These are phyloP conservation scores for Labia minor DNA, from an alignment of 2,888 invertebrate species.

Conservation along the genomic window DNA sequence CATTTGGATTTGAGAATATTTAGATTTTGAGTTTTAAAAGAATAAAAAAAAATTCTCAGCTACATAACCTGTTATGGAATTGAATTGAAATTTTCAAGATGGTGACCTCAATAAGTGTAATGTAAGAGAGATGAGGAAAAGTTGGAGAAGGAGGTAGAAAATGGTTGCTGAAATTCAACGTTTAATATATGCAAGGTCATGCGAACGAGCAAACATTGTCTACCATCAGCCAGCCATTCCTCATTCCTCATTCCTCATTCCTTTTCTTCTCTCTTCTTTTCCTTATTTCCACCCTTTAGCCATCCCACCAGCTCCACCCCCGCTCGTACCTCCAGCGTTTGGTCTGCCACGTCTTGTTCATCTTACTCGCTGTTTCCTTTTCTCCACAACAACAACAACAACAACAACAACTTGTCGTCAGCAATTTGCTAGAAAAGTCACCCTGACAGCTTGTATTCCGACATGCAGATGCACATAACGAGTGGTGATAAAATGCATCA, in stretches of 20 bases:
- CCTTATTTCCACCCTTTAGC: too few relatives aligned
- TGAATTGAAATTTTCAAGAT: too few relatives aligned
- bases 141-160: background rate
- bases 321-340: too few relatives aligned
- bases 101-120: too few relatives aligned
- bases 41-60: too few relatives aligned
- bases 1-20: too few relatives aligned
- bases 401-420: background rate
- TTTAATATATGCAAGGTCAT: conserved; percentile 5
- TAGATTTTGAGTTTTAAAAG: too few relatives aligned
- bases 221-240: background rate
- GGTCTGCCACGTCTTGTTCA: too few relatives aligned
- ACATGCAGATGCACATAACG: background rate
- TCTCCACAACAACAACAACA: background rate
- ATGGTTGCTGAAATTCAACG: background rate
- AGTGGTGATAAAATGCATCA: background rate
- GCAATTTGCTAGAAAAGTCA: background rate
- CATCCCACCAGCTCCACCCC: too few relatives aligned
- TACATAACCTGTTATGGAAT: too few relatives aligned
- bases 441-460: background rate
- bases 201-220: background rate
- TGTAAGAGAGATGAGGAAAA: background rate
- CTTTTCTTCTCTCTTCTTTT: too few relatives aligned
- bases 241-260: background rate
- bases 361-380: background rate